Evolutionary conservation across 2,797 vertebrate species (phyloP).

Genomic region (Neostethus bicornis): DNA sequence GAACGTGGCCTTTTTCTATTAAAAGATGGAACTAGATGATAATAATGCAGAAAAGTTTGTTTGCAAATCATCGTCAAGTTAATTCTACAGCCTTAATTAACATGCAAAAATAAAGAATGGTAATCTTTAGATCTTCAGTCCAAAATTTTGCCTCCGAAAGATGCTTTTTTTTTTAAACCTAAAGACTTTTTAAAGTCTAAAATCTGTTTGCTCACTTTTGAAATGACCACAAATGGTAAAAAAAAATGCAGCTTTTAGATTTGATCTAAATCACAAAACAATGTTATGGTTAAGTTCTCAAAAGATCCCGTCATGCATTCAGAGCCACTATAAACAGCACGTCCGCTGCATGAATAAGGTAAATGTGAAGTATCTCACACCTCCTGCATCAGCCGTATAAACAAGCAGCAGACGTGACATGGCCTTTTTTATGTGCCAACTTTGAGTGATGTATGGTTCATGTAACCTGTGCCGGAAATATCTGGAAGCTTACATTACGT

Average conservation of each 20-base stretch:
- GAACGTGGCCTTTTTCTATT: too few species aligned
- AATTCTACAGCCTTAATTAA: too few species aligned
- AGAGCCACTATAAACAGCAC: constrained; percentile 7
- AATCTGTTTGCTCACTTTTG: background rate
- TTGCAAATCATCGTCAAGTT: too few species aligned
- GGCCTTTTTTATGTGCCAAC: constrained; percentile 16
- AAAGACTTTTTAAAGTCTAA: too few species aligned
- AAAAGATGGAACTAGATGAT: too few species aligned
- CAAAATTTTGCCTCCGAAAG: too few species aligned
- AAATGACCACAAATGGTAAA: background rate
- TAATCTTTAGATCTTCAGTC: too few species aligned
- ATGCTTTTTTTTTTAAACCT: too few species aligned
- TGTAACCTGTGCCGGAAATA: constrained; percentile 33
- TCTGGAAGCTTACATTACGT: constrained; percentile 27
- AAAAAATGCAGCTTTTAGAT: background rate
- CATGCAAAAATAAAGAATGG: too few species aligned
- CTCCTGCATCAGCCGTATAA: constrained; percentile 26
- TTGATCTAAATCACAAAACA: background rate
- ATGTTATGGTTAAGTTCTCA: constrained; percentile 9
- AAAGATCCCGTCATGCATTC: constrained; percentile 22
- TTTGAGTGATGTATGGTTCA: constrained; percentile 26
- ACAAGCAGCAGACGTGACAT: constrained; percentile 40
- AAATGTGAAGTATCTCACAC: constrained; percentile 61
- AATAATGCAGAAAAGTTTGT: too few species aligned
- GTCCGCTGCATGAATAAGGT: constrained; percentile 69